Evolutionary conservation across 2,113 vertebrate species (phyloP), one percentile per base, ranked within the genome.

Genomic region (Cyphomyrus plagiostoma): DNA sequence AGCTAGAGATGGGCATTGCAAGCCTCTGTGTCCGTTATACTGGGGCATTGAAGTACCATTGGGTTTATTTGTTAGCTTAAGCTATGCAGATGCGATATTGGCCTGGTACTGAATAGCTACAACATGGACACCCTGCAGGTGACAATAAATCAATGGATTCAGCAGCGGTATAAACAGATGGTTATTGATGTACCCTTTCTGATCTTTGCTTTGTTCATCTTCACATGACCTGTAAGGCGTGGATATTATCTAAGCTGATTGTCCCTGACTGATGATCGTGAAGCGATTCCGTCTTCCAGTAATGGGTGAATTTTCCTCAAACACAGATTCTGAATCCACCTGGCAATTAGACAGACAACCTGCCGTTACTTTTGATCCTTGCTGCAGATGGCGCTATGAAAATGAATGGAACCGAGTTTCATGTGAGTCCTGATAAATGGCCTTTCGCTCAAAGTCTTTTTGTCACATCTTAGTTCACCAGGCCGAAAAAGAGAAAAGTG

Each of bases 1-100:
- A 53, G 26, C 85, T 53, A 10, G 17, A n/a, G 26, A 26, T 8
- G 17, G 82, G 45, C 42, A 23, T 48, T 5, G 21, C 23, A 48
- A n/a, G 7, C 77, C 39, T 19, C 39, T 82, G 77, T 10, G 19
- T 48, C 30, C 26, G 35, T 50, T 86, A 52, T 53, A 88, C 39
- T 2, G 23, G 35, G 30, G 21, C 15, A 66, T 46, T 58, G 17
- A 88, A 66, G n/a, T 21, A 19, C 46, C 91, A 89, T 84, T 90
- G 74, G 93, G 94, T 95, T 93, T 11, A 30, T 13, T 26, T 93
- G 94, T 91, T 90, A 91, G 91, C 91, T 94, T 94, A 93, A 91
- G 92, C 93, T 93, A 94, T 91, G 94, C 93, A 92, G 93, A 91
- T 93, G 92, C 91, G 91, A 92, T 92, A 92, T 92, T 92, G 92